Conservation (phyloP, 2,888 invertebrate species). For the Ligdia adustata region DNA sequence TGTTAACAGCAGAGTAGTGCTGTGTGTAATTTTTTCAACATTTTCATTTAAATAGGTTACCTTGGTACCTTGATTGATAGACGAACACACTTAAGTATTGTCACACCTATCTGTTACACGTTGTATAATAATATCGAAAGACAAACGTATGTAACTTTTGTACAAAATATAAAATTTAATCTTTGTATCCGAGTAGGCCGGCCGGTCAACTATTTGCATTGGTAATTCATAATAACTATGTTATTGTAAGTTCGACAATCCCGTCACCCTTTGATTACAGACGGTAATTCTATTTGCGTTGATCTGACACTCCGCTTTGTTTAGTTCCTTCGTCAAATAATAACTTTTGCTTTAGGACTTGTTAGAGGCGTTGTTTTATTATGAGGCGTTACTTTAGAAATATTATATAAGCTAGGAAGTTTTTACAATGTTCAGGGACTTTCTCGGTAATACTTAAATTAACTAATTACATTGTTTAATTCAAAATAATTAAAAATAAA, state of each 20-base stretch:
- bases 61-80: too few relatives aligned
- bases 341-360: constrained; percentile 10
- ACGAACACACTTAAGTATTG: too few relatives aligned
- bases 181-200: constrained; percentile 51
- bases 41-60: too few relatives aligned
- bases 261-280: constrained; percentile 59
- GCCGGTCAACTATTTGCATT: constrained; percentile 76
- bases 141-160: constrained; percentile 5
- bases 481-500: too few relatives aligned
- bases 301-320: constrained; percentile 13
- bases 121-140: not conserved
- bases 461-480: too few relatives aligned
- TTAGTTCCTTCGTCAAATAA: constrained; percentile 11
- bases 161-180: constrained; percentile 18
- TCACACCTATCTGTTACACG: too few relatives aligned
- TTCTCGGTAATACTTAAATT: too few relatives aligned
- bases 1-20: too few relatives aligned
- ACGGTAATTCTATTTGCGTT: constrained; percentile 24
- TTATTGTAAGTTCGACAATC: constrained; percentile 40
- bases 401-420: too few relatives aligned
- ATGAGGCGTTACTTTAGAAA: constrained; percentile 1
- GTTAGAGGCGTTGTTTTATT: constrained; percentile 8
- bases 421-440: too few relatives aligned
- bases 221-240: constrained; percentile 72
- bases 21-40: too few relatives aligned